Evolutionary conservation across 2,888 invertebrate species (phyloP), one percentile per base, ranked within the genome.

Genomic region (Aspidapion aeneum): DNA sequence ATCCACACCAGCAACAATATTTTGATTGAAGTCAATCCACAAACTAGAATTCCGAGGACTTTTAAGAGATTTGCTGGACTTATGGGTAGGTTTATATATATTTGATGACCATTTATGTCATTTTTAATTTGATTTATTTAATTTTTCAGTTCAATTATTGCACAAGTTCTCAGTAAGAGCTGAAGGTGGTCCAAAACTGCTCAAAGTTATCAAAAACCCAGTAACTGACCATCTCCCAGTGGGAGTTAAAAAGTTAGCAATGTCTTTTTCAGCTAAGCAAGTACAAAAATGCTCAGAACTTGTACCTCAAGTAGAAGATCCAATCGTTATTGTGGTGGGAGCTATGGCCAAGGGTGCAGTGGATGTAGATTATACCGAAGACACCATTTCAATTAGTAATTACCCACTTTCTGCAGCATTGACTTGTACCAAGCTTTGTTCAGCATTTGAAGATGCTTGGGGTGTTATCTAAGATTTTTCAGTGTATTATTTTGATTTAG

Each of bases 271-370:
- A 68, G 89, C 94, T 0, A 90, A 90, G 69, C 84, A 90, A 69
- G 78, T 87, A 0, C 73, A 80, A 57, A 86, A 89, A 71, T 89
- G 93, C 60, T 81, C 86, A 63, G 92, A 94, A 52, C 78, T 98
- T 48, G 93, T 94, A 7, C 93, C 93, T 0, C 81, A 82, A 17
- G 84, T 85, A 57, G 91, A 95, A 67, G 87, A 87, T 63, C 96
- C 98, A 0, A 85, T 98, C 63, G 96, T 91, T 0, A 83, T 99
- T 70, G 90, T 98, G 1, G 84, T 99, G 63, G 99, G 99, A 51
- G 96, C 98, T 1, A 97, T 99, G 90, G 98, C 99, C 0, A 95
- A 97, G 81, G 99, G 99, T 61, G 92, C 91, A 80, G 89, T 98
- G 66, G 86, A 88, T 71, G 82, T 83, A 1, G 96, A 98, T 79